Conservation (phyloP, 2,888 invertebrate genomes). For the Callyntrura guangdongensis region DNA sequence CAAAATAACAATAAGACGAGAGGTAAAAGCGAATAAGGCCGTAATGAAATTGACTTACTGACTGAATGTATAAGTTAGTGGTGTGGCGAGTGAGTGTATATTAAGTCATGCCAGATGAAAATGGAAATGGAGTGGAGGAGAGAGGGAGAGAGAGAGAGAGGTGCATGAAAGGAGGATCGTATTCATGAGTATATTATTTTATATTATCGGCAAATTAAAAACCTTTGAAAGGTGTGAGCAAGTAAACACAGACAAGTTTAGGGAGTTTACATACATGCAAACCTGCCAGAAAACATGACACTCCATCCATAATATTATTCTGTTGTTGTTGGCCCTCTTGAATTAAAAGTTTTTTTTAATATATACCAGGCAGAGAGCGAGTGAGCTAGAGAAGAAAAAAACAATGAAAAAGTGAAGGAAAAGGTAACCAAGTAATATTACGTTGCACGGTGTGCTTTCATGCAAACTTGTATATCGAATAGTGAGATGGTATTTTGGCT, state of each 20-base stretch:
- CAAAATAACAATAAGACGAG: slow-evolving; percentile 44
- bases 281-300: slow-evolving; percentile 80
- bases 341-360: slow-evolving; percentile 8
- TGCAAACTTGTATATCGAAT: too few species aligned
- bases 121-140: slow-evolving; percentile 14
- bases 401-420: slow-evolving; percentile 50
- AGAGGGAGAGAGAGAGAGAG: slow-evolving; percentile 34
- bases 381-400: slow-evolving; percentile 23
- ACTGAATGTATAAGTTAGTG: slow-evolving; percentile 40
- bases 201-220: slow-evolving; percentile 80
- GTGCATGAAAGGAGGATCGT: slow-evolving; percentile 62
- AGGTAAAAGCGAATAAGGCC: slow-evolving; percentile 35
- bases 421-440: slow-evolving; percentile 9
- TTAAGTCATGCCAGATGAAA: slow-evolving; percentile 75
- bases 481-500: neutral
- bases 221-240: slow-evolving; percentile 80
- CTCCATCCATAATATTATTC: slow-evolving; percentile 80
- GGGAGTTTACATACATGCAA: slow-evolving; percentile 80
- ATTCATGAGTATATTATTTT: slow-evolving; percentile 79
- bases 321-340: slow-evolving; percentile 53
- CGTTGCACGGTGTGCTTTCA: neutral
- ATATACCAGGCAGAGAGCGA: slow-evolving; percentile 9
- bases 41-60: slow-evolving; percentile 55
- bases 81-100: slow-evolving; percentile 51
- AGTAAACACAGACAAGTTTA: slow-evolving; percentile 80